Evolutionary conservation across 2,888 invertebrate genomes (phyloP), one percentile per base, ranked within the genome.

Genomic region (Perdita meconis): DNA sequence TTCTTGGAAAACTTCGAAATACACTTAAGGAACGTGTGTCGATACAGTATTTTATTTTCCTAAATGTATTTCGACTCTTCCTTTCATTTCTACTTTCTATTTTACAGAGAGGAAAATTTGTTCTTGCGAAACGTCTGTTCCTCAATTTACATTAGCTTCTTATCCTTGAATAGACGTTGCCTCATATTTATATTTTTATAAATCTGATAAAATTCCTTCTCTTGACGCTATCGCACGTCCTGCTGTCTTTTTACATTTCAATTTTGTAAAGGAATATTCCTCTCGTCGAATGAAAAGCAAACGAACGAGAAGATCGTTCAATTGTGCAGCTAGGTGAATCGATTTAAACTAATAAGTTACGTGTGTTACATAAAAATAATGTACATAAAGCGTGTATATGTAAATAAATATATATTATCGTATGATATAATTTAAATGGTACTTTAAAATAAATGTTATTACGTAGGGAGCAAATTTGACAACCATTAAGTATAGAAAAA

Each of bases 341-440:
- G 55, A 56, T 22, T 38, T 40, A 68, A 57, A 47, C 40, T 16
- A 65, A 66, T 72, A 64, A 68, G 40, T 53, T 59, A 67, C 36
- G 36, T 64, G 66, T 68, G 30, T 76, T 67, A 56, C 50, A 67
- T 50, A 63, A 56, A 19, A 40, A 56, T 56, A 66, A 57, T 76
- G 76, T 76, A 76, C 67, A 79, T 73, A 72, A 79, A 65, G 36
- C 44, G 60, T 63, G 59, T 67, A 71, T 78, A 50, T 78, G 66
- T 78, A 66, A 57, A 71, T 66, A 78, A 66, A 63, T 68, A 64
- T 76, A 70, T 51, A 61, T 69, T 60, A 60, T 53, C 38, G 47
- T 13, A 68, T 24, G 65, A 64, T 42, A 65, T 24, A 76, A 44
- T 34, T 66, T 76, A 51, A 61, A 67, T 66, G 26, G 30, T 60